These are phyloP conservation scores for Siniperca undulata DNA, from an alignment of 2,797 vertebrate genomes.

Conservation along the genomic window DNA sequence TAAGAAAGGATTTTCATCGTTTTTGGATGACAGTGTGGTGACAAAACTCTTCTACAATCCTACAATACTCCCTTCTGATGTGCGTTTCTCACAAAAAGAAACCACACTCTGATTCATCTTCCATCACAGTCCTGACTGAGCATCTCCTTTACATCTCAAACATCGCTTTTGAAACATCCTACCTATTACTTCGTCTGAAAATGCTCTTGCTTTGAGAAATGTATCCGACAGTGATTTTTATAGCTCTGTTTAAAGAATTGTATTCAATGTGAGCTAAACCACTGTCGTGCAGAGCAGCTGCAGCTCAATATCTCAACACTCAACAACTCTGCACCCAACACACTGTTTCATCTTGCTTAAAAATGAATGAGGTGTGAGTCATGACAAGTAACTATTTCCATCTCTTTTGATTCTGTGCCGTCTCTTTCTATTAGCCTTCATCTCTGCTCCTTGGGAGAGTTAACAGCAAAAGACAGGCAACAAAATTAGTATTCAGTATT, in stretches of 20 bases:
- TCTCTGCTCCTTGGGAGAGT: conserved; percentile 9
- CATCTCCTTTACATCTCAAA: background rate
- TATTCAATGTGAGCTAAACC: conserved; percentile 15
- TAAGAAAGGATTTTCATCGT: background rate
- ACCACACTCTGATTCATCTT: background rate
- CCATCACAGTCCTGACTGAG: background rate
- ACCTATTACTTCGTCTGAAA: conserved; percentile 3
- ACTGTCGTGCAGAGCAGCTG: conserved; percentile 37
- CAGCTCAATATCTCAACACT: conserved; percentile 21
- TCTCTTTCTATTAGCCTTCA: conserved; percentile 34
- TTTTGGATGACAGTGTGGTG: background rate
- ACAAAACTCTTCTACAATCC: background rate
- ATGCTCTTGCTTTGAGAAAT: background rate
- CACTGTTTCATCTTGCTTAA: conserved; percentile 49
- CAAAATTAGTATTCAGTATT: background rate
- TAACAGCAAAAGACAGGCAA: conserved; percentile 3
- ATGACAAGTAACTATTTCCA: conserved; percentile 48
- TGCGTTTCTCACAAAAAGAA: background rate
- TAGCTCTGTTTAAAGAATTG: conserved; percentile 18
- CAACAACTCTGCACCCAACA: conserved; percentile 16
- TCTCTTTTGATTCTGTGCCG: conserved; percentile 45
- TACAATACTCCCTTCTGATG: background rate
- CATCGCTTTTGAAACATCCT: conserved; percentile 6
- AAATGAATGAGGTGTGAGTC: conserved; percentile 60
- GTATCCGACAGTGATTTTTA: conserved; percentile 3